Percentiles rank a stretch among this genome's conserved stretches.
Conservation (phyloP, 2,888 invertebrate genomes). For the Nezara viridula region DNA sequence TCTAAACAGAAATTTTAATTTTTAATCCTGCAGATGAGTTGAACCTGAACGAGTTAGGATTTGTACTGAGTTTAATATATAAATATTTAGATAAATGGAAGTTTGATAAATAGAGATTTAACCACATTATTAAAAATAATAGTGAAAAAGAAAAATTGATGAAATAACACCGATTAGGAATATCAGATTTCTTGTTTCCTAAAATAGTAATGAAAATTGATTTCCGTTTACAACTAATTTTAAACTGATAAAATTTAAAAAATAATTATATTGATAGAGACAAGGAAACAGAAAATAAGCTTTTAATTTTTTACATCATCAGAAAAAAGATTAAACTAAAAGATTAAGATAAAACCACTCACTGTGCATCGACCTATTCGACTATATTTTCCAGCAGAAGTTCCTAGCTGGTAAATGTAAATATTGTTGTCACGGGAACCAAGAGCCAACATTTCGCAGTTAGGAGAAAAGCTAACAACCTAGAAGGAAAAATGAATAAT, state of each 20-base stretch:
- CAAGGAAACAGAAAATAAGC: neutral
- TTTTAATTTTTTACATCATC: neutral
- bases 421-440: slow-evolving; percentile 92
- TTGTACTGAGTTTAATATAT: too few species aligned
- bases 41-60: too few species aligned
- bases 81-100: too few species aligned
- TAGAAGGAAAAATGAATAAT: slow-evolving; percentile 71
- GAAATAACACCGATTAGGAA: neutral
- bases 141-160: neutral
- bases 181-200: neutral
- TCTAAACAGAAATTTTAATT: too few species aligned
- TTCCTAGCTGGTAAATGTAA: slow-evolving; percentile 88
- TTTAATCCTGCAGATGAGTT: too few species aligned
- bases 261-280: neutral
- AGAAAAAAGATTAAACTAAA: neutral
- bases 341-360: slow-evolving; percentile 69
- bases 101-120: neutral
- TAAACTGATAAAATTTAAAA: neutral
- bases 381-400: slow-evolving; percentile 81
- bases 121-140: neutral
- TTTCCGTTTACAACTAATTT: neutral
- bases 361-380: slow-evolving; percentile 89
- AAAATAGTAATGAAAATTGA: neutral
- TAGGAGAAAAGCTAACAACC: slow-evolving; percentile 83
- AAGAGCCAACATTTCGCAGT: slow-evolving; percentile 84